Evolutionary conservation across 2,888 invertebrate species (phyloP), one percentile per base, ranked within the genome.

Genomic region (Cactoblastis cactorum): DNA sequence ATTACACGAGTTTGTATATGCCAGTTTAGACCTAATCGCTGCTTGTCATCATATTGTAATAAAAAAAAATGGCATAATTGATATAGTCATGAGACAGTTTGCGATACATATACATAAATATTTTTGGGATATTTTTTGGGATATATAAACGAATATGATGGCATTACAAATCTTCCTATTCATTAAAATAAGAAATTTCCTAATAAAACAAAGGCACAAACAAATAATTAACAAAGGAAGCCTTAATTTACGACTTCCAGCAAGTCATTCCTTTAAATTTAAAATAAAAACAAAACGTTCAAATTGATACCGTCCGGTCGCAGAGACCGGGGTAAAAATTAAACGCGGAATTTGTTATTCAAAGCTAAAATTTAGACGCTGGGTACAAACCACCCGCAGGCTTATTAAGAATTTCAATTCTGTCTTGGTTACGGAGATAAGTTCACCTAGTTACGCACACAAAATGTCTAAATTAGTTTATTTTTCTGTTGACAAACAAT

Each of bases 361-460:
- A 49, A 34, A 28, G 39, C 37, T 32, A 32, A 39, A 33, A 24
- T 49, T 39, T 32, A 39, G 39, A 49, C 39, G 11, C 28, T 9
- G 18, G 5, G 17, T 12, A 12, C n/a, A 24, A 24, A 6, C 41
- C 12, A 9, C 39, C 24, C n/a, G 22, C 14, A 22, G 41, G 49
- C 49, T 49, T 49, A 33, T 41, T 41, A 34, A 22, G 49, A 49
- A 49, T 49, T 49, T 49, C 41, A 41, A 49, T 49, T 41, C 41
- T 12, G 33, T 49, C 34, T 49, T 49, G 18, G 41, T 34, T 33
- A 49, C 49, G 41, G 19, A 34, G 49, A 34, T 41, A 49, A n/a
- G n/a, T 49, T 49, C 49, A 43, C 33, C 43, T 49, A 49, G 49
- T 49, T 33, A 15, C 32, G 14, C 11, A 41, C 39, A 41, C 32